Conservation (phyloP, 1,140 invertebrate genomes). For the Euglossa dilemma region DNA sequence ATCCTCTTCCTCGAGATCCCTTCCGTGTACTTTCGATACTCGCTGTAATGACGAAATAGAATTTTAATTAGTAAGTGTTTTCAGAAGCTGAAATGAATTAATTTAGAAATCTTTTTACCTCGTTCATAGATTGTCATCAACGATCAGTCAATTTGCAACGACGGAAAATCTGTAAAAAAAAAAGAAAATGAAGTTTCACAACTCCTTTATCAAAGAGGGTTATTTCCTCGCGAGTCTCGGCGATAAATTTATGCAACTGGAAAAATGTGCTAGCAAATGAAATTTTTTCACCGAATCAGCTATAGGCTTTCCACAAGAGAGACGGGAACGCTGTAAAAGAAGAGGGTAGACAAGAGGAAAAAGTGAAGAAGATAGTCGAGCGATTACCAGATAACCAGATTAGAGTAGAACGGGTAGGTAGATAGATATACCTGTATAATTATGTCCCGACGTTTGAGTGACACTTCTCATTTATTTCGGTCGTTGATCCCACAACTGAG, state of each 20-base stretch:
- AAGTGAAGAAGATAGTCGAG: conserved; percentile 13
- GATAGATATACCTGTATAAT: conserved; percentile 69
- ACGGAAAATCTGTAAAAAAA: no score
- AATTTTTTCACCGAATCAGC: neutral
- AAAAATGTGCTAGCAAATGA: neutral
- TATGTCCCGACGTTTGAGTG: conserved; percentile 75
- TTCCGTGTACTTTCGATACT: no score
- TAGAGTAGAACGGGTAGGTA: conserved; percentile 56
- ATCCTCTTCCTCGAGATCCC: no score
- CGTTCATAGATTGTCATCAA: no score
- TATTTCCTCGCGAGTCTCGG: neutral
- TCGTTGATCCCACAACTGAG: conserved; percentile 53
- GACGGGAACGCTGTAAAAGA: no score
- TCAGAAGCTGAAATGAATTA: no score
- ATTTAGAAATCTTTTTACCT: no score
- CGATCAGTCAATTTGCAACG: no score
- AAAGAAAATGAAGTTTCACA: no score
- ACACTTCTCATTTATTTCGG: conserved; percentile 77
- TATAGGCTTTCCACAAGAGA: neutral
- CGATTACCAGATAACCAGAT: conserved; percentile 71
- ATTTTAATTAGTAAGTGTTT: no score
- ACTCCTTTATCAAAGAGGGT: no score
- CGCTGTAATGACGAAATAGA: no score
- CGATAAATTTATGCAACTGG: neutral
- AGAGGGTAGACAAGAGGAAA: conserved; percentile 23